phyloP scores from a whole-genome alignment of 1,140 invertebrate genomes.

The Agrypnia vestita region DNA sequence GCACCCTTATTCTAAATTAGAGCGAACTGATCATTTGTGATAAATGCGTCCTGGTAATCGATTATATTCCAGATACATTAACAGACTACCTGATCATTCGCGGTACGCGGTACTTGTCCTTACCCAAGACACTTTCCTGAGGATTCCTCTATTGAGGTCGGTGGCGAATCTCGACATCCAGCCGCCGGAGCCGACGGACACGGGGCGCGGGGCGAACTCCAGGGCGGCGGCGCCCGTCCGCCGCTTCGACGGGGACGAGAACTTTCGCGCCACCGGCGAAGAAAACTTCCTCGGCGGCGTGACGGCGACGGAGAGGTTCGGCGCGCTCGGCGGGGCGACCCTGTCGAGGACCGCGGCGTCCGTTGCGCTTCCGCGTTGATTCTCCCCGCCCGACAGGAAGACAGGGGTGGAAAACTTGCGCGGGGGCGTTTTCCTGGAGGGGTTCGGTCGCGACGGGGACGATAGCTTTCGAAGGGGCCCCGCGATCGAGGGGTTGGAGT shows the following conservation, averaged over 20 bases:
- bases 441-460: neutral
- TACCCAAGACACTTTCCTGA: constrained; percentile 48
- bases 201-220: neutral
- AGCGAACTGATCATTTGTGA: too few relatives aligned
- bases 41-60: too few relatives aligned
- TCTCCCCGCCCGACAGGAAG: neutral
- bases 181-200: constrained; percentile 6
- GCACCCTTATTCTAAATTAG: too few relatives aligned
- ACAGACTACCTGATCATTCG: too few relatives aligned
- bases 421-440: constrained; percentile 15
- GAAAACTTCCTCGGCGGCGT: constrained; percentile 2
- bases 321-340: neutral
- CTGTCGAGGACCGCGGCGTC: neutral
- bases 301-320: neutral
- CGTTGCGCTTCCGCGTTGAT: neutral
- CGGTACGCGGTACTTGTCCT: neutral
- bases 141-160: constrained; percentile 24
- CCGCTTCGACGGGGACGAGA: neutral
- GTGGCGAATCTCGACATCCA: constrained; percentile 40
- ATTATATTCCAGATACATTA: too few relatives aligned
- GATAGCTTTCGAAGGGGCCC: constrained; percentile 1
- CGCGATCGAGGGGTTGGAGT: constrained; percentile 23
- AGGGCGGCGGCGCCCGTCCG: neutral
- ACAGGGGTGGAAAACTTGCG: constrained; percentile 26
- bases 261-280: neutral